Base-by-base conservation (phyloP, 2,888 invertebrate species). In the Drosophila algonquin region DNA sequence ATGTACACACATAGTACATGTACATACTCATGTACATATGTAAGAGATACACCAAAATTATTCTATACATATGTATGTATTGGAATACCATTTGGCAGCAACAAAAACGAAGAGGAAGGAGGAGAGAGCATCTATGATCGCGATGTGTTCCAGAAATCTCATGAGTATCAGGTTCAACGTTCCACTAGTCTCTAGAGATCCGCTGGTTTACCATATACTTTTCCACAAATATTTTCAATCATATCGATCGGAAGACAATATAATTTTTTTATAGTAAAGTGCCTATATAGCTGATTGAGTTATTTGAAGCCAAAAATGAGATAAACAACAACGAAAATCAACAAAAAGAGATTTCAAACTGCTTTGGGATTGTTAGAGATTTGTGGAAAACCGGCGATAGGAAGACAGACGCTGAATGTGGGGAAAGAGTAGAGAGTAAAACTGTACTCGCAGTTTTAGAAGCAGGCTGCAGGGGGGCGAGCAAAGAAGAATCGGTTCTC, bases 61-160 rank as follows among this genome's bases (percentile, higher is more conserved):
- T 21, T 57, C 9, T 46, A 18, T 56, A 16, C 24, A 18, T 54
- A 24, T 24, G 4, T 24, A 30, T 8, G 30, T 30, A 46, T 61
- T 30, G 32, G 45, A 55, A 73, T 40, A 16, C 44, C 45, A 70
- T 51, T 60, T 7, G 24, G 27, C 30, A 16, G 7, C 16, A 35
- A 12, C 10, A 30, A 24, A 35, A 40, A 24, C 32, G 14, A 16
- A 50, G 48, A 47, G 24, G 32, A 53, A 3, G n/a, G 14, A n/a
- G 40, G 40, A 14, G 40, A 14, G n/a, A 40, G n/a, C n/a, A n/a
- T n/a, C 7, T 40, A 40, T 7, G 14, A 40, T 40, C 14, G 40
- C 40, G 40, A 40, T 40, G 40, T 40, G 35, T 35, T 35, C 35
- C 7, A 14, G 14, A 40, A 14, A 7, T 40, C 40, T 40, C 40